Evolutionary conservation across 1,140 invertebrate genomes (phyloP).

Genomic region (Heterodera schachtii): DNA sequence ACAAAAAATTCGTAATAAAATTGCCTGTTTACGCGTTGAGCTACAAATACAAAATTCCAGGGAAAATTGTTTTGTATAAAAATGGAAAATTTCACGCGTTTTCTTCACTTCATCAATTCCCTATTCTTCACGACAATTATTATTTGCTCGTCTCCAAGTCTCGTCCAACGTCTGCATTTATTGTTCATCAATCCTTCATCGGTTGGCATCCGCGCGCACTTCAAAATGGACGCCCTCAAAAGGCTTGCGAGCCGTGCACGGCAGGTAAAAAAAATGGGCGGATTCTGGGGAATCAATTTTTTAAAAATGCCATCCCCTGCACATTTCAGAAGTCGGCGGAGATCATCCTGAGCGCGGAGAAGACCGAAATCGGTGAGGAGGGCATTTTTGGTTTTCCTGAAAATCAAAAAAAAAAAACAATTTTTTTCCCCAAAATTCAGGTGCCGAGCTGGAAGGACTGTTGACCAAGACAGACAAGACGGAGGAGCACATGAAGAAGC

Average conservation of each 20-base stretch:
- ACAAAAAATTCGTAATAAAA: too few species aligned
- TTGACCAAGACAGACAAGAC: slow-evolving; percentile 81
- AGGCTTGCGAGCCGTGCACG: slow-evolving; percentile 80
- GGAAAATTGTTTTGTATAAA: too few species aligned
- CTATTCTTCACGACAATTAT: too few species aligned
- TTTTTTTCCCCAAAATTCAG: slow-evolving; percentile 63
- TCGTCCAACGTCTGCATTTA: too few species aligned
- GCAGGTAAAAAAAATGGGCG: slow-evolving; percentile 72
- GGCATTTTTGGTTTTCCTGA: not conserved
- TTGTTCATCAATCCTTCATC: not conserved
- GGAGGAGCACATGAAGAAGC: slow-evolving; percentile 84
- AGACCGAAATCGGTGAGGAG: slow-evolving; percentile 76
- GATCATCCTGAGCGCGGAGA: slow-evolving; percentile 84
- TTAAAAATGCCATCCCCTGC: not conserved
- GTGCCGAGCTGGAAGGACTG: slow-evolving; percentile 87
- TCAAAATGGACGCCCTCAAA: not conserved
- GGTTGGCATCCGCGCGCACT: too few species aligned
- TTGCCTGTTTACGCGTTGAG: too few species aligned
- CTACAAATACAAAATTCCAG: too few species aligned
- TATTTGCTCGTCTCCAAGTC: too few species aligned
- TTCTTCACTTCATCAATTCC: too few species aligned
- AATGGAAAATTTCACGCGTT: too few species aligned
- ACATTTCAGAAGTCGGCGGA: slow-evolving; percentile 83
- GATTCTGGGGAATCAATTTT: slow-evolving; percentile 40
- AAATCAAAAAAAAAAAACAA: not conserved